These are phyloP conservation scores for Takifugu rubripes DNA, from an alignment of 2,797 vertebrate species.

Conservation along the genomic window DNA sequence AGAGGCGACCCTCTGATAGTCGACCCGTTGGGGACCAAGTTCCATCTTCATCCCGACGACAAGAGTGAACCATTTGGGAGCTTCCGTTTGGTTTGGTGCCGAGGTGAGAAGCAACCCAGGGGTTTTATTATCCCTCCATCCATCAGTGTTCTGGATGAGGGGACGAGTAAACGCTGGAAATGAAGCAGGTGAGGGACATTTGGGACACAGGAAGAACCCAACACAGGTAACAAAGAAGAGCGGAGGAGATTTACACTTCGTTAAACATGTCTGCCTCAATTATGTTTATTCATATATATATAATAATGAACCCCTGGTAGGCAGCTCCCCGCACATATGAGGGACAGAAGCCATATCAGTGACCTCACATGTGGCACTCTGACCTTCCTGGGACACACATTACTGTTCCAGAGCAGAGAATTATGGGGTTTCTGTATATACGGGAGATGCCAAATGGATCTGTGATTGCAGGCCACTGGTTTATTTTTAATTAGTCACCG, in stretches of 20 bases:
- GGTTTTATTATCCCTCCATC: no score
- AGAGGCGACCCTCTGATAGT: slow-evolving; percentile 18
- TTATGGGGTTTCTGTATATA: slow-evolving; percentile 59
- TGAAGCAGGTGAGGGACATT: neutral
- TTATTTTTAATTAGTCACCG: slow-evolving; percentile 68
- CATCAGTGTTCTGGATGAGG: neutral
- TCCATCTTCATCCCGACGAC: slow-evolving; percentile 42
- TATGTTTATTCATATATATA: no score
- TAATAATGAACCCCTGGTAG: no score
- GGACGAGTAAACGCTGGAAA: neutral
- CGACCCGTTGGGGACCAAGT: slow-evolving; percentile 47
- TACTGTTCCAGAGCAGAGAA: slow-evolving; percentile 43
- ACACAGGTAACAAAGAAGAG: no score
- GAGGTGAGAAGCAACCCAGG: no score
- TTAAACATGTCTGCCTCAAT: no score
- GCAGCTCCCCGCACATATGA: neutral
- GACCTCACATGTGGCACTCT: slow-evolving; percentile 60
- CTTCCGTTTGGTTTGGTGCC: neutral
- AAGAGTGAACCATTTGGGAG: slow-evolving; percentile 34
- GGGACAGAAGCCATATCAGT: slow-evolving; percentile 21
- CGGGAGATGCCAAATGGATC: slow-evolving; percentile 49
- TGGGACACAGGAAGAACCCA: no score
- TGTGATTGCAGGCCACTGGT: slow-evolving; percentile 57
- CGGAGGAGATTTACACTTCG: no score
- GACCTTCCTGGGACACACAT: slow-evolving; percentile 45